Percentiles rank a stretch among this genome's conserved stretches.
Conservation (phyloP, 2,888 invertebrate species). For the Ypsolopha sequella region DNA sequence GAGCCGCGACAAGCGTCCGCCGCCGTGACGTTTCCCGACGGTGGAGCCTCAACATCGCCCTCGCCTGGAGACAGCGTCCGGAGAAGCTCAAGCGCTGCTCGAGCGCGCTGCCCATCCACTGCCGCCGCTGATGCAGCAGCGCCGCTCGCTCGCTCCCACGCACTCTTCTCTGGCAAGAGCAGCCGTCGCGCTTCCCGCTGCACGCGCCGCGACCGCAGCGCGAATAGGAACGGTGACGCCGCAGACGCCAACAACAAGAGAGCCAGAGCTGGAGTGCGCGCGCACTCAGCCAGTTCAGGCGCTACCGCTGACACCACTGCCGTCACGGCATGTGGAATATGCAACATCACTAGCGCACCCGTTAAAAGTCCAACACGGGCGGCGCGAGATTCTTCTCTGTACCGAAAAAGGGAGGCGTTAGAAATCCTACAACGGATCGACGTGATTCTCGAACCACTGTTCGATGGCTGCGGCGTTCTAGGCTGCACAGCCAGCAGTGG, state of each 20-base stretch:
- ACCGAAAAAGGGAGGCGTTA: constrained; percentile 86
- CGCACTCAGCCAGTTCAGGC: constrained; percentile 60
- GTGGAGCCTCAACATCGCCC: constrained; percentile 33
- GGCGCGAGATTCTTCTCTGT: constrained; percentile 90
- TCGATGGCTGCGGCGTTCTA: constrained; percentile 56
- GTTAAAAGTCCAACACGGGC: constrained; percentile 77
- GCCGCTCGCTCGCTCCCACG: constrained; percentile 65
- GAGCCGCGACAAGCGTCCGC: constrained; percentile 71
- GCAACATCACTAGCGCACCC: constrained; percentile 81
- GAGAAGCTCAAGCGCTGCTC: constrained; percentile 52
- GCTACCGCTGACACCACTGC: constrained; percentile 44
- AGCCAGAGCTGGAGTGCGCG: constrained; percentile 60
- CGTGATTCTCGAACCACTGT: constrained; percentile 74
- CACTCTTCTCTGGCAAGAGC: constrained; percentile 51
- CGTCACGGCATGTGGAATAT: constrained; percentile 73
- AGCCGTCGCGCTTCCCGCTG: constrained; percentile 54
- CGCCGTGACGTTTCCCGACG: constrained; percentile 53
- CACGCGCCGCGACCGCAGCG: constrained; percentile 79
- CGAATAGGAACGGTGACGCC: constrained; percentile 82
- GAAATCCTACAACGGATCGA: constrained; percentile 84
- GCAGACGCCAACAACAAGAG: constrained; percentile 74
- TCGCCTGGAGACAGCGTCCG: constrained; percentile 55
- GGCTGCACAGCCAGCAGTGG: constrained; percentile 39
- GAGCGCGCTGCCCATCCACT: constrained; percentile 63
- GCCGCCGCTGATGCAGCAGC: constrained; percentile 64